phyloP scores from a whole-genome alignment of 2,797 vertebrate species.

The Poecilia wingei region DNA sequence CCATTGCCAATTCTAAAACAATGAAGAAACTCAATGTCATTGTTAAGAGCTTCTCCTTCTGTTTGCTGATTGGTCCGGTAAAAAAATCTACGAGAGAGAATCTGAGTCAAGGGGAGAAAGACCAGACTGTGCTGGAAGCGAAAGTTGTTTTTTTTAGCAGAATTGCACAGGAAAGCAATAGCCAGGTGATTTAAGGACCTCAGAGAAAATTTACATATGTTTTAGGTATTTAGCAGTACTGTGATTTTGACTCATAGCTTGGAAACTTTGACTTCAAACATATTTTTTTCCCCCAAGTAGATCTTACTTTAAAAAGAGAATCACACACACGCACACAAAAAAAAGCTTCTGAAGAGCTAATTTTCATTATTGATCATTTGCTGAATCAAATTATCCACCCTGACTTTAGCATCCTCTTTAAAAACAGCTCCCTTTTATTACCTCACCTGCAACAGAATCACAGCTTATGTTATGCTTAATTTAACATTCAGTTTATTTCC shows the following conservation, averaged over 20 bases:
- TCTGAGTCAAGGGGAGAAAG: too few species aligned
- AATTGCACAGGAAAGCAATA: too few species aligned
- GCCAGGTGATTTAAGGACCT: background rate
- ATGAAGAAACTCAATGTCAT: too few species aligned
- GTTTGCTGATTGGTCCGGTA: too few species aligned
- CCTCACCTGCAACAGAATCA: conserved; percentile 20
- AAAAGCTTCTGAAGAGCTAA: background rate
- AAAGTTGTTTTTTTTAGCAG: too few species aligned
- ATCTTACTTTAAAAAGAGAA: background rate
- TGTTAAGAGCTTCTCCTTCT: too few species aligned
- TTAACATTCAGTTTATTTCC: conserved; percentile 10
- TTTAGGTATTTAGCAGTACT: background rate
- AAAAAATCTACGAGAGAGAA: too few species aligned
- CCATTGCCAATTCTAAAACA: too few species aligned
- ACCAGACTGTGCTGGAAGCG: too few species aligned
- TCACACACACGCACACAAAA: background rate
- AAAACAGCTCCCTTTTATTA: conserved; percentile 7
- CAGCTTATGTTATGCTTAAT: background rate
- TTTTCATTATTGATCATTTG: conserved; percentile 8
- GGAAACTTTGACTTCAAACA: background rate
- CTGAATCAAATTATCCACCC: conserved; percentile 23
- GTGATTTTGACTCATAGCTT: background rate
- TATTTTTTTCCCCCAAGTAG: background rate
- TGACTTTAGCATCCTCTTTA: conserved; percentile 21
- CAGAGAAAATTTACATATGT: background rate